Evolutionary conservation across 2,113 vertebrate genomes (phyloP), one percentile per base, ranked within the genome.

Genomic region (Sterna hirundo): DNA sequence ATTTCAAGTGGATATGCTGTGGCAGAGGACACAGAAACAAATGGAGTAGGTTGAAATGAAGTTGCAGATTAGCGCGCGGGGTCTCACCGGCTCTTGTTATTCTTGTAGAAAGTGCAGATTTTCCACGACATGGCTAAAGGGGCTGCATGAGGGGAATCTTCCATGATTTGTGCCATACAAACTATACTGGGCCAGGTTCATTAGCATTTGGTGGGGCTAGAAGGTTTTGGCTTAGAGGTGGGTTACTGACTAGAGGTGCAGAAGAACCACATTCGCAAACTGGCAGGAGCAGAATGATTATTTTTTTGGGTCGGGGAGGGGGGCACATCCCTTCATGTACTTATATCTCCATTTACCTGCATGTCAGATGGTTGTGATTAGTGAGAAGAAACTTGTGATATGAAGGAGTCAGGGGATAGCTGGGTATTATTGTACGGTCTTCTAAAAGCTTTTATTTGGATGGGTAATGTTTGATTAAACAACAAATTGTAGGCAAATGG

Each of bases 1-100:
- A 46, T 71, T 80, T 57, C 54, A 86, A 58, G 34, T 36, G 4
- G 51, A 9, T 76, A 22, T 78, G n/a, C 23, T 83, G 57, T 9
- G 6, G 8, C 2, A 1, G 7, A n/a, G 11, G 19, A 49, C 19
- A 46, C 13, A 66, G 57, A 1, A 65, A 1, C 10, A 54, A 61
- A 14, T 15, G 26, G 32, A 77, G 19, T 58, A 38, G 6, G 13
- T 49, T 52, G 72, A 86, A 90, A 52, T 15, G 29, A 81, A 92
- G 44, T 22, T 61, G 38, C 21, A 34, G 29, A 44, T 71, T 23
- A 88, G 15, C 3, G 6, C 17, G 12, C 6, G 44, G 44, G 78
- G 34, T 32, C 47, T 83, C 46, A 77, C 19, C 13, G 16, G 80
- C 15, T 82, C 15, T 52, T 64, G 3, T 22, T 69, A 9, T 26